Evolutionary conservation across 2,113 vertebrate genomes (phyloP).

Genomic region (Chrysemys picta): DNA sequence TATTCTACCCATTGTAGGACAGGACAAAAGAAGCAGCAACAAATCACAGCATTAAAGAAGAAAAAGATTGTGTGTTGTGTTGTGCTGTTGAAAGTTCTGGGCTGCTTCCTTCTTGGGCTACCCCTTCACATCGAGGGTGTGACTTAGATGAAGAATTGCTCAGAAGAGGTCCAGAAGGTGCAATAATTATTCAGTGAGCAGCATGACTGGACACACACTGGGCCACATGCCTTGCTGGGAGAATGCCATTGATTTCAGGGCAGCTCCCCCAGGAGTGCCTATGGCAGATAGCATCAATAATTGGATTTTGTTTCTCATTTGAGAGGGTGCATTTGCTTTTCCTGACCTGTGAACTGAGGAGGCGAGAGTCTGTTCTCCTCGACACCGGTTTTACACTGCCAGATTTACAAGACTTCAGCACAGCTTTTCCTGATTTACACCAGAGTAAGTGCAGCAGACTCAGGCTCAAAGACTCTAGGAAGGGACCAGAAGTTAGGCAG

Average conservation of each 20-base stretch:
- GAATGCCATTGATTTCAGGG: not conserved
- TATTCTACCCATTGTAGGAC: not conserved
- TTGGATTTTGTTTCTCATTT: fast-evolving
- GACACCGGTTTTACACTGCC: not conserved
- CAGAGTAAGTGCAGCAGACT: not conserved
- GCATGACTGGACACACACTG: fast-evolving
- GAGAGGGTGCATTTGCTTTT: not conserved
- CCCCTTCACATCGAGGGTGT: not conserved
- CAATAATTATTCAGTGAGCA: not conserved
- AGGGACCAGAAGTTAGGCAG: not conserved
- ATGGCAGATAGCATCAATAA: not conserved
- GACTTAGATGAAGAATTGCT: fast-evolving
- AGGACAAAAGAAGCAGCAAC: not conserved
- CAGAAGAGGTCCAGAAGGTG: not conserved
- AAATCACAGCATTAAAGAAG: fast-evolving
- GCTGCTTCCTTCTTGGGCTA: not conserved
- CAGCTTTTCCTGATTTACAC: not conserved
- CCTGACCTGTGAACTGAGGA: not conserved
- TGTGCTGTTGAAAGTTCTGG: fast-evolving
- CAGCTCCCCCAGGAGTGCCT: not conserved
- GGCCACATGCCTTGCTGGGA: not conserved
- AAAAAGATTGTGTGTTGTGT: not conserved
- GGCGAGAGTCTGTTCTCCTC: not conserved
- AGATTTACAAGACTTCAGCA: not conserved
- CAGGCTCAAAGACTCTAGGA: not conserved